Evolutionary conservation across 2,113 vertebrate genomes (phyloP), one percentile per base, ranked within the genome.

Genomic region (Halcyon malimbica): DNA sequence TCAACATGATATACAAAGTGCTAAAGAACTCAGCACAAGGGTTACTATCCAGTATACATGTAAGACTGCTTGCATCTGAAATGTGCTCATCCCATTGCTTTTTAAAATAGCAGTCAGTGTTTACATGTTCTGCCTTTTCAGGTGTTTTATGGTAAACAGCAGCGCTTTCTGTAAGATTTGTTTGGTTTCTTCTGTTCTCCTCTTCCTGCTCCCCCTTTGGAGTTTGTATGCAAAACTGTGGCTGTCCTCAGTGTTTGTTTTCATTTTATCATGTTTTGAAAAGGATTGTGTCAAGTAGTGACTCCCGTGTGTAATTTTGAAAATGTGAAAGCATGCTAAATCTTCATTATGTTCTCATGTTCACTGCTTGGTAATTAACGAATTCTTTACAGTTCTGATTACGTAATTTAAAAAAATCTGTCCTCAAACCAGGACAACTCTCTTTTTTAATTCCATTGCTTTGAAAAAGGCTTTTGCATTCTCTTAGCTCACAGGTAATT

Each of bases 1-100:
- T 99, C 98, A 98, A 98, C 98, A 98, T 98, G 98, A 97, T 99
- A 97, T 98, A 98, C 98, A 98, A 97, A 98, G 98, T 98, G 97
- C 98, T 99, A 97, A 98, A 99, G 98, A 99, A 98, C 97, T 98
- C 98, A 98, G 97, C 98, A 98, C 98, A 96, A 95, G 98, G 98
- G 98, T 99, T 98, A 97, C 98, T 98, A 68, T 98, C 98, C 98
- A 96, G 98, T 98, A 98, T 98, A 97, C 98, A 98, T 98, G 98
- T 99, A 99, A 99, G 99, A 97, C 98, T 97, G 97, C 97, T 97
- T 98, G 98, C 98, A 96, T 98, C 97, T 96, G 96, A 96, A 89
- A 93, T 95, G 93, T 97, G 86, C 97, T 97, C 97, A 98, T 99
- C 97, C 93, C 98, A 98, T 98, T 96, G 98, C 98, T 98, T 98